These are phyloP conservation scores for Synaphobranchus kaupii DNA, from an alignment of 2,797 vertebrate genomes.

Conservation along the genomic window DNA sequence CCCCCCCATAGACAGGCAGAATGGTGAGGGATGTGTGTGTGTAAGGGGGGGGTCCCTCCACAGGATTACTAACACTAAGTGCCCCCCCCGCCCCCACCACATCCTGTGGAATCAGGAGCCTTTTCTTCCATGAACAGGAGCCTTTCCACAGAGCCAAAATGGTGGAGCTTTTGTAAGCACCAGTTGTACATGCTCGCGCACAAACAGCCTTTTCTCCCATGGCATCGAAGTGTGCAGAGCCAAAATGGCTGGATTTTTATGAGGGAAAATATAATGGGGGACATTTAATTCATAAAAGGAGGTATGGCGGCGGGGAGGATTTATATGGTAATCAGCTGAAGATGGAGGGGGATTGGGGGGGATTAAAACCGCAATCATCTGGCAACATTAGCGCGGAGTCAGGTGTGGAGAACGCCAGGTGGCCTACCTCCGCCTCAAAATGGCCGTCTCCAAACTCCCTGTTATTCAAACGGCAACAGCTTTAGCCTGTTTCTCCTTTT, in stretches of 20 bases:
- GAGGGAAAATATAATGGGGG: neutral
- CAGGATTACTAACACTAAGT: neutral
- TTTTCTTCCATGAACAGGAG: too few species aligned
- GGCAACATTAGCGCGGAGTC: too few species aligned
- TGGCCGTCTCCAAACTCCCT: slow-evolving; percentile 13
- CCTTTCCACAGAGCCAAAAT: too few species aligned
- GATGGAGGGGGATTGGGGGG: neutral
- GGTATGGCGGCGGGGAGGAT: neutral
- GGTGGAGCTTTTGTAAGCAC: neutral
- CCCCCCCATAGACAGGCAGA: too few species aligned
- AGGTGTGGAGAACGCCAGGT: neutral
- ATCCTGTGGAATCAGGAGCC: neutral
- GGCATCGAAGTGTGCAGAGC: neutral
- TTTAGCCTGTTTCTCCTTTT: slow-evolving; percentile 47
- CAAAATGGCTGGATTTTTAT: neutral
- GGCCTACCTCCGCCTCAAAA: neutral
- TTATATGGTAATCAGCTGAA: neutral
- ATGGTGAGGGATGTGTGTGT: neutral
- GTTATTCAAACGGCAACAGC: slow-evolving; percentile 50
- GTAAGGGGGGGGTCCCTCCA: neutral
- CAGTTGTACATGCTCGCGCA: too few species aligned
- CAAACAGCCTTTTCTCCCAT: neutral
- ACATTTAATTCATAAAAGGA: neutral
- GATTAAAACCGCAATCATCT: neutral
- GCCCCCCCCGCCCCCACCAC: neutral